These are phyloP conservation scores for Rhagophthalmus giganteus DNA, from an alignment of 2,888 invertebrate species.

Conservation along the genomic window DNA sequence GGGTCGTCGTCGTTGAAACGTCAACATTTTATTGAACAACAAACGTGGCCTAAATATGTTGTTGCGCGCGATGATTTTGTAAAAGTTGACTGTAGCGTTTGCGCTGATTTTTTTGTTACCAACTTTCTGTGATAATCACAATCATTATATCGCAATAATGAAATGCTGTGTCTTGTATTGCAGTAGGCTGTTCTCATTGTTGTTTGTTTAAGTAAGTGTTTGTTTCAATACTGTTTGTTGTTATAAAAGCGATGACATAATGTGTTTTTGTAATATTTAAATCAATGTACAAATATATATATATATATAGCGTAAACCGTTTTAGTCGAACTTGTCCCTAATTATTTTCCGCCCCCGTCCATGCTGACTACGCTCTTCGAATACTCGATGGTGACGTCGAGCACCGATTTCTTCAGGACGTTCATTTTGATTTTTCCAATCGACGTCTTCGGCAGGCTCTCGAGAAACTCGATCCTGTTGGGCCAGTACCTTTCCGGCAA, in stretches of 20 bases:
- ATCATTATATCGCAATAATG: slow-evolving; percentile 57
- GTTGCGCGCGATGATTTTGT: slow-evolving; percentile 20
- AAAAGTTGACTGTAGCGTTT: slow-evolving; percentile 19
- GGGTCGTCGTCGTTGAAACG: too few relatives aligned
- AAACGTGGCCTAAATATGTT: slow-evolving; percentile 27
- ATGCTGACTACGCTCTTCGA: too few relatives aligned
- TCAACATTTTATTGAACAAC: too few relatives aligned
- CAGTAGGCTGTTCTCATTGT: slow-evolving; percentile 51
- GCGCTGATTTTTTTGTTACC: slow-evolving; percentile 43
- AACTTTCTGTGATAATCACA: slow-evolving; percentile 58
- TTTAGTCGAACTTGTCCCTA: background rate
- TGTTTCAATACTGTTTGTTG: slow-evolving; percentile 33
- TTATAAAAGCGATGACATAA: slow-evolving; percentile 34
- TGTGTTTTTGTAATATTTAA: slow-evolving; percentile 39
- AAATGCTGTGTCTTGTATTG: slow-evolving; percentile 57
- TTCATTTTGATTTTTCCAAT: too few relatives aligned
- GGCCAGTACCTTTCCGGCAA: too few relatives aligned
- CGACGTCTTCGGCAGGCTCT: too few relatives aligned
- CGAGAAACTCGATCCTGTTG: too few relatives aligned
- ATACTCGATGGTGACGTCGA: too few relatives aligned
- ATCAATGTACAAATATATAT: slow-evolving; percentile 38
- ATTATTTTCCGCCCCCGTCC: too few relatives aligned
- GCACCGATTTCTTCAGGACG: too few relatives aligned
- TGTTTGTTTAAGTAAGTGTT: slow-evolving; percentile 38
- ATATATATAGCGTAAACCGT: slow-evolving; percentile 30